Percentiles rank a stretch among this genome's conserved stretches.
Conservation (phyloP, 2,888 invertebrate genomes). For the Andrena bucephala region DNA sequence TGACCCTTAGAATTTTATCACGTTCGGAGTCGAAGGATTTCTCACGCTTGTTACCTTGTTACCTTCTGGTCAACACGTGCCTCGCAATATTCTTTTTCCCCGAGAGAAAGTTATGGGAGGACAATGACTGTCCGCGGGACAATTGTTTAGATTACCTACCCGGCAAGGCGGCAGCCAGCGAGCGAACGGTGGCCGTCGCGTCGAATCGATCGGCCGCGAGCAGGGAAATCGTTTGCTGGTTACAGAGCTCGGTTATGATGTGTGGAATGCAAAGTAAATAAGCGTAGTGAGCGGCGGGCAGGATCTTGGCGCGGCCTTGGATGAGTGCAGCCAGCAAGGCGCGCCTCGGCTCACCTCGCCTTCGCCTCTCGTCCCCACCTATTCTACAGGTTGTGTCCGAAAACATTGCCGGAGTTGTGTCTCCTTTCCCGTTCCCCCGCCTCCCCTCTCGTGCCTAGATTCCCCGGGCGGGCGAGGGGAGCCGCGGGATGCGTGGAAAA, state of each 20-base stretch:
- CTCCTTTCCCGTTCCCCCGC: slow-evolving; percentile 11
- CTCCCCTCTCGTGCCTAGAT: slow-evolving; percentile 5
- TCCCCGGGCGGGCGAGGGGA: neutral
- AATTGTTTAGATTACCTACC: no score
- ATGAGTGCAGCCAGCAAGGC: slow-evolving; percentile 24
- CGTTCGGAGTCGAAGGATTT: no score
- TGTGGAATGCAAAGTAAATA: slow-evolving; percentile 76
- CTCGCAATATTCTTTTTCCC: no score
- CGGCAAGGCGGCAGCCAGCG: no score
- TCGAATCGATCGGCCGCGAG: neutral
- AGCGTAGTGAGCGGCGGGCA: slow-evolving; percentile 62
- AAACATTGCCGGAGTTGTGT: slow-evolving; percentile 26
- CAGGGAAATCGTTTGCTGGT: neutral
- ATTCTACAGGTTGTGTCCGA: slow-evolving; percentile 61
- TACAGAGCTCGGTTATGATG: slow-evolving; percentile 69
- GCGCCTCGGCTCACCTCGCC: neutral
- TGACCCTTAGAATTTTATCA: no score
- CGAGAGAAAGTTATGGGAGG: no score
- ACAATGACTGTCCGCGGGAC: no score
- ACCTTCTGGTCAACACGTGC: no score
- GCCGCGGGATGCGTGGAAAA: neutral
- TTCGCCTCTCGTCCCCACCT: slow-evolving; percentile 2
- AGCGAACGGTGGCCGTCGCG: neutral
- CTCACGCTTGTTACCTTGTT: no score
- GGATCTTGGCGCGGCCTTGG: slow-evolving; percentile 75